These are phyloP conservation scores for Apocheima hispidaria DNA, from an alignment of 2,888 invertebrate species.

Conservation along the genomic window DNA sequence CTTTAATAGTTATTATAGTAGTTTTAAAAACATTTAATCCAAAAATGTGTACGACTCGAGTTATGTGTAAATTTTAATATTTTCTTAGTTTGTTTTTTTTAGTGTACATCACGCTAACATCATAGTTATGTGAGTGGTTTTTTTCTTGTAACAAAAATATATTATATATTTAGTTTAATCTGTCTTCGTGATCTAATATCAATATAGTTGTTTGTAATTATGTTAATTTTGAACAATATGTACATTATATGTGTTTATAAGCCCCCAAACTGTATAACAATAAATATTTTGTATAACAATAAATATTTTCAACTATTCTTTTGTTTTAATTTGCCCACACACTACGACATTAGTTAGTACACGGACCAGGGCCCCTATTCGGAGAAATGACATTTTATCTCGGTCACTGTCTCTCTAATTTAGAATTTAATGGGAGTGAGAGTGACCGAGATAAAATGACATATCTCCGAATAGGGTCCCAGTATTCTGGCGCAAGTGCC, in stretches of 20 bases:
- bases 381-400: too few species aligned
- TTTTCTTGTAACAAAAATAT: slow-evolving; percentile 6
- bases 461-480: too few species aligned
- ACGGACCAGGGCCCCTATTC: too few species aligned
- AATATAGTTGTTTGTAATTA: slow-evolving; percentile 40
- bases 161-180: slow-evolving; percentile 22
- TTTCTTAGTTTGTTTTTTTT: slow-evolving; percentile 45
- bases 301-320: slow-evolving; percentile 67
- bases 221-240: slow-evolving; percentile 52
- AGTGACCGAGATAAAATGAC: too few species aligned
- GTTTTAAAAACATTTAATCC: slow-evolving; percentile 63
- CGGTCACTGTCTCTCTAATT: too few species aligned
- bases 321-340: slow-evolving; percentile 33
- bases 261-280: slow-evolving; percentile 74
- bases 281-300: slow-evolving; percentile 80
- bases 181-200: slow-evolving; percentile 42
- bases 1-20: slow-evolving; percentile 83
- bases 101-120: slow-evolving; percentile 56
- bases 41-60: slow-evolving; percentile 75
- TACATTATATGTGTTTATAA: slow-evolving; percentile 74
- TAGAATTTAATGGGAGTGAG: too few species aligned
- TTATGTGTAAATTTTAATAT: slow-evolving; percentile 53
- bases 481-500: too few species aligned
- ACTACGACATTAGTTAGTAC: neutral
- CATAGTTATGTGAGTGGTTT: slow-evolving; percentile 43